phyloP scores from a whole-genome alignment of 1,140 invertebrate species.

The Tetraneura akinire region DNA sequence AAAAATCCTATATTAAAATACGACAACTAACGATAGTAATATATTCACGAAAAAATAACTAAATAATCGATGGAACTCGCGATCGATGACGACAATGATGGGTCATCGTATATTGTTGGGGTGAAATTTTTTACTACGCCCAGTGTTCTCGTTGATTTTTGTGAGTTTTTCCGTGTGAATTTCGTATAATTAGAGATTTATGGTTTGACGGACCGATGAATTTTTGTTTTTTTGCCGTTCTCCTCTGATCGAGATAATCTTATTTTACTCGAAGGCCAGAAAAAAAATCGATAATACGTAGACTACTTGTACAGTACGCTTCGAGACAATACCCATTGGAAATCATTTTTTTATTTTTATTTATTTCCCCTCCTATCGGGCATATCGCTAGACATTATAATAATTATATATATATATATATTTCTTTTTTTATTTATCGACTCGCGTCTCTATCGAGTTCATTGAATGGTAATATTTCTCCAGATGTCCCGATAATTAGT shows the following conservation, averaged over 20 bases:
- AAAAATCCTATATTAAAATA: too few relatives aligned
- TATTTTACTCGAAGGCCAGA: constrained; percentile 15
- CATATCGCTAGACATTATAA: too few relatives aligned
- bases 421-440: too few relatives aligned
- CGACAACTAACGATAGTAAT: too few relatives aligned
- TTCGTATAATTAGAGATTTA: constrained; percentile 7
- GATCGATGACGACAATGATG: background rate
- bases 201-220: constrained; percentile 33
- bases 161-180: constrained; percentile 11
- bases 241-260: constrained; percentile 7
- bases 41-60: background rate
- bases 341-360: too few relatives aligned
- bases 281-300: background rate
- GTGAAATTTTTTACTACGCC: background rate
- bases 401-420: too few relatives aligned
- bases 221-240: background rate
- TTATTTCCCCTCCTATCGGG: too few relatives aligned
- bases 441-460: background rate
- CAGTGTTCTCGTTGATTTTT: too few relatives aligned
- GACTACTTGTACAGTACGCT: background rate
- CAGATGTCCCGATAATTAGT: constrained; percentile 37
- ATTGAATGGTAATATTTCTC: constrained; percentile 39
- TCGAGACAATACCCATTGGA: constrained; percentile 11
- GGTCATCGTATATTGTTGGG: background rate
- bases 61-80: too few relatives aligned